Conservation (phyloP, 2,113 vertebrate species). For the Naja naja region DNA sequence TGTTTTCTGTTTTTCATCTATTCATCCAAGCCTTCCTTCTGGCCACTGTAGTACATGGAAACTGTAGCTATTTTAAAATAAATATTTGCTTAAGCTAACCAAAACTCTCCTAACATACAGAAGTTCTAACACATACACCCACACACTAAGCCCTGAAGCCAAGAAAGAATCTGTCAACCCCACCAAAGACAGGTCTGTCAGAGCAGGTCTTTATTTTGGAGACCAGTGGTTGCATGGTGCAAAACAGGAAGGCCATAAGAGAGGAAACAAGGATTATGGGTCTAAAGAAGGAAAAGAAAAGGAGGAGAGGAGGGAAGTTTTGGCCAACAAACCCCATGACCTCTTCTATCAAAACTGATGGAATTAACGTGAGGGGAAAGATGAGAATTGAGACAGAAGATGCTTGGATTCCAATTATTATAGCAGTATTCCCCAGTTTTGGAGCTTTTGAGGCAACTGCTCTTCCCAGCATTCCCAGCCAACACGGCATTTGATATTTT, state of each 20-base stretch:
- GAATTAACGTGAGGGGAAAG: background rate
- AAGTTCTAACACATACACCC: background rate
- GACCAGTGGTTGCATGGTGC: background rate
- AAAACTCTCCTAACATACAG: background rate
- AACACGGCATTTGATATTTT: too few species aligned
- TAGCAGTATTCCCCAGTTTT: background rate
- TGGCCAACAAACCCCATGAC: background rate
- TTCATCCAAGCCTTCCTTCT: background rate
- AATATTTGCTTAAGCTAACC: conserved; percentile 14
- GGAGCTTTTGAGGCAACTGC: background rate
- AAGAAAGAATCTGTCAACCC: too few species aligned
- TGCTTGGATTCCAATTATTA: background rate
- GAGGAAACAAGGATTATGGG: background rate
- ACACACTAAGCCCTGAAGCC: too few species aligned
- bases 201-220: background rate
- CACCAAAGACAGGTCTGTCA: too few species aligned
- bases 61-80: conserved; percentile 35
- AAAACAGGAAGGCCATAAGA: background rate
- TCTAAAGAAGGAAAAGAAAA: background rate
- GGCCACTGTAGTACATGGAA: conserved; percentile 20
- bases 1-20: background rate
- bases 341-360: background rate
- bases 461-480: background rate
- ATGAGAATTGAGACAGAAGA: background rate
- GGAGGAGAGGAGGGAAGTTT: background rate